Conservation (phyloP, 2,113 vertebrate species). For the Fregetta grallaria region DNA sequence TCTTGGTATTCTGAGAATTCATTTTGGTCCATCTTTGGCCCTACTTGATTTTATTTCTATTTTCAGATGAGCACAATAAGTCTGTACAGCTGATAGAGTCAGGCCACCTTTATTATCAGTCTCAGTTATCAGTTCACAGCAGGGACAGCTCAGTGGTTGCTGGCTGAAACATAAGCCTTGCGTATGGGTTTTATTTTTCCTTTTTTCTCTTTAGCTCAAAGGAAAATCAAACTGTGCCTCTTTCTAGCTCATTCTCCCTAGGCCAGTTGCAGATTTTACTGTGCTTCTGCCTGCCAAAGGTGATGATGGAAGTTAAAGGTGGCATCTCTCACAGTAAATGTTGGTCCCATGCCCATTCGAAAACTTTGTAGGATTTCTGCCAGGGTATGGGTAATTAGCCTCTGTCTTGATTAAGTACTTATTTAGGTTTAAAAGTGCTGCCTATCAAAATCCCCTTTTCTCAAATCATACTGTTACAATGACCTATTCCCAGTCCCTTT, state of each 20-base stretch:
- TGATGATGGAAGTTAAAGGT: background rate
- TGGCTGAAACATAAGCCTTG: slow-evolving; percentile 57
- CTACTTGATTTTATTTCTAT: slow-evolving; percentile 60
- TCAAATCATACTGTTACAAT: background rate
- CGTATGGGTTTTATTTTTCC: background rate
- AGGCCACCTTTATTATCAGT: slow-evolving; percentile 63
- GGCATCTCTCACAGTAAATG: background rate
- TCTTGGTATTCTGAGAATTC: background rate
- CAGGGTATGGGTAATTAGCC: background rate
- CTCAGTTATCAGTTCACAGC: slow-evolving; percentile 60
- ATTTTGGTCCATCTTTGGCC: slow-evolving; percentile 25
- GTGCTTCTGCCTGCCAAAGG: background rate
- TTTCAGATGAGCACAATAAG: slow-evolving; percentile 40
- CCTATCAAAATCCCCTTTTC: background rate
- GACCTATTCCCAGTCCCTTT: background rate
- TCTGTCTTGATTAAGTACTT: background rate
- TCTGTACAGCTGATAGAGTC: slow-evolving; percentile 28
- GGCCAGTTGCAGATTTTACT: background rate
- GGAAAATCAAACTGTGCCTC: slow-evolving; percentile 10
- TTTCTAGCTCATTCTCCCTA: background rate
- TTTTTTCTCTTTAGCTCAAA: background rate
- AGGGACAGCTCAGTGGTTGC: slow-evolving; percentile 21
- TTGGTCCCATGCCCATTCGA: background rate
- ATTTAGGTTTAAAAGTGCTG: background rate
- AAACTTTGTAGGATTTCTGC: background rate